Percentiles rank a stretch among this genome's conserved stretches.
These are phyloP conservation scores for Bryconaethiops microstoma DNA, from an alignment of 2,797 vertebrate genomes.

Conservation along the genomic window DNA sequence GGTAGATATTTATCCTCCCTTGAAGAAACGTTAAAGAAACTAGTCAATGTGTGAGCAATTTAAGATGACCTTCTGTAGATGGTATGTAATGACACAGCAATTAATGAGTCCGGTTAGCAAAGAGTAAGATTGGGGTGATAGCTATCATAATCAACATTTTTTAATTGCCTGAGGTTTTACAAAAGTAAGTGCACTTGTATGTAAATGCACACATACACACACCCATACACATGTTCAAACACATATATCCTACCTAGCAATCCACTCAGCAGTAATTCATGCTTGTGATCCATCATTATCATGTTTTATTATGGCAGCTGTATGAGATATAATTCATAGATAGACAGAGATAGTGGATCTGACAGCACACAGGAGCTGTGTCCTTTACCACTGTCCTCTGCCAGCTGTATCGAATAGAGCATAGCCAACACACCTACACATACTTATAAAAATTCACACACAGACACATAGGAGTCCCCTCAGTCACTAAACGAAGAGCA, in stretches of 20 bases:
- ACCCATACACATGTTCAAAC: slow-evolving; percentile 27
- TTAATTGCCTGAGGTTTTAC: not conserved
- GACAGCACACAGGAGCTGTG: slow-evolving; percentile 76
- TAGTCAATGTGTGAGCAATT: not conserved
- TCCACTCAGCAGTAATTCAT: slow-evolving; percentile 80
- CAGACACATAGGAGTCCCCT: too few species aligned
- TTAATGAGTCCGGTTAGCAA: not conserved
- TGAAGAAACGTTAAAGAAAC: not conserved
- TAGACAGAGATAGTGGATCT: slow-evolving; percentile 67
- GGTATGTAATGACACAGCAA: not conserved
- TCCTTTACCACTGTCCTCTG: slow-evolving; percentile 79
- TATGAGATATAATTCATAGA: slow-evolving; percentile 80
- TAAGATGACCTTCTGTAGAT: not conserved
- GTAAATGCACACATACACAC: slow-evolving; percentile 21
- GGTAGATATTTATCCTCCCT: not conserved
- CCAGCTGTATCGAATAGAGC: slow-evolving; percentile 55
- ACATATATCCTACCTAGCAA: slow-evolving; percentile 70
- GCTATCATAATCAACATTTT: not conserved
- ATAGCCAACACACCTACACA: not conserved
- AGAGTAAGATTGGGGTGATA: not conserved
- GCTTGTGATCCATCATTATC: slow-evolving; percentile 81
- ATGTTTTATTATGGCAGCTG: slow-evolving; percentile 80
- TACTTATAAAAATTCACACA: too few species aligned
- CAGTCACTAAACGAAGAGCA: too few species aligned
- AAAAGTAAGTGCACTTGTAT: slow-evolving; percentile 8